phyloP scores from a whole-genome alignment of 2,113 vertebrate species.

The Monopterus albus region DNA sequence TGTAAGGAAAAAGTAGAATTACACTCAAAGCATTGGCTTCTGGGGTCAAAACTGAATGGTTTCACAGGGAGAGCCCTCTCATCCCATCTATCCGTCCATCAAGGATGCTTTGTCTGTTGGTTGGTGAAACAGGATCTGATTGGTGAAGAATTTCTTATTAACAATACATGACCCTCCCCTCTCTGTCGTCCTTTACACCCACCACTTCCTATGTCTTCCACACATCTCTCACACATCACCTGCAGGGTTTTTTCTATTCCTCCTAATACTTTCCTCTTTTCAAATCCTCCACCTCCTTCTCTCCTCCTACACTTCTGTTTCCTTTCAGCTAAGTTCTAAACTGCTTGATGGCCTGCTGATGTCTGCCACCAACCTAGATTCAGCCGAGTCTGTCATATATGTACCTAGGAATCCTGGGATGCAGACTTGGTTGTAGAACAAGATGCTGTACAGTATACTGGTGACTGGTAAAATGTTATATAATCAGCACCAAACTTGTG shows the following conservation, averaged over 20 bases:
- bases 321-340: conserved; percentile 54
- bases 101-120: conserved; percentile 33
- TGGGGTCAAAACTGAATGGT: conserved; percentile 57
- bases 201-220: conserved; percentile 35
- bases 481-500: conserved; percentile 7
- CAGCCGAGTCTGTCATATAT: conserved; percentile 42
- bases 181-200: background rate
- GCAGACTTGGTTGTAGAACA: conserved; percentile 12
- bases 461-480: conserved; percentile 8
- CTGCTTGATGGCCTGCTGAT: conserved; percentile 28
- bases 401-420: conserved; percentile 45
- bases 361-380: conserved; percentile 55
- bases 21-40: conserved; percentile 69
- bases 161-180: conserved; percentile 69
- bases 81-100: conserved; percentile 56
- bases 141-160: conserved; percentile 74
- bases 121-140: conserved; percentile 74
- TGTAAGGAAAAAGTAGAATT: conserved; percentile 61
- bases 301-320: conserved; percentile 45
- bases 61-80: conserved; percentile 48
- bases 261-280: conserved; percentile 20
- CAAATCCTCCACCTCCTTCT: conserved; percentile 43
- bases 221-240: conserved; percentile 21
- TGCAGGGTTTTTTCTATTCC: conserved; percentile 24
- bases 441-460: background rate